Evolutionary conservation across 2,888 invertebrate species (phyloP).

Genomic region (Leptodirus hochenwartii): DNA sequence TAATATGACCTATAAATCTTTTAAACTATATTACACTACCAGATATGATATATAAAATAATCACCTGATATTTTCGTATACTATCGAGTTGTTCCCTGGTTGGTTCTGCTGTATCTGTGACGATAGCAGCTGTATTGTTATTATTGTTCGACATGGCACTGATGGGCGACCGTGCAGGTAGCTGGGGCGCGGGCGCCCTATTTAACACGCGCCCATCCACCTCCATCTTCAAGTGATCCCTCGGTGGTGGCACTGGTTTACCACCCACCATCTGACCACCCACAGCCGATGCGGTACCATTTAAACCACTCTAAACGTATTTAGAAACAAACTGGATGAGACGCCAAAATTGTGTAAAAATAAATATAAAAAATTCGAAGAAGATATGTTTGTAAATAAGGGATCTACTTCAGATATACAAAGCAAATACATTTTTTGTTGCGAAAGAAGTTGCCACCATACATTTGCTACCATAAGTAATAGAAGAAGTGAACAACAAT

Average conservation of each 20-base stretch:
- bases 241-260: conserved; percentile 39
- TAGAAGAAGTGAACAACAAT: too few species aligned
- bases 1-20: too few species aligned
- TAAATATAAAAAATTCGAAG: neutral
- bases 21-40: too few species aligned
- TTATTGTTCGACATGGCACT: conserved; percentile 29
- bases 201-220: conserved; percentile 41
- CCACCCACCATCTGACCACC: conserved; percentile 21
- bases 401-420: too few species aligned
- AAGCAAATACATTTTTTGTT: too few species aligned
- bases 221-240: conserved; percentile 44
- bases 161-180: conserved; percentile 42
- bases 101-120: conserved; percentile 38
- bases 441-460: too few species aligned
- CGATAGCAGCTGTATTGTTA: conserved; percentile 16
- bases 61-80: conserved; percentile 83
- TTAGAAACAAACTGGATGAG: conserved; percentile 9
- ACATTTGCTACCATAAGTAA: too few species aligned
- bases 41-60: too few species aligned
- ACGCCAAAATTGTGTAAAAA: neutral
- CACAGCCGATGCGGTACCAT: conserved; percentile 25
- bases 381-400: neutral
- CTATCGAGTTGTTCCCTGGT: conserved; percentile 80
- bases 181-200: conserved; percentile 45
- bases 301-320: conserved; percentile 21